A percentile compares a stretch with the other conserved stretches of the same genome.
Evolutionary conservation across 2,797 vertebrate species (phyloP).

Genomic region (Potorous gilbertii): DNA sequence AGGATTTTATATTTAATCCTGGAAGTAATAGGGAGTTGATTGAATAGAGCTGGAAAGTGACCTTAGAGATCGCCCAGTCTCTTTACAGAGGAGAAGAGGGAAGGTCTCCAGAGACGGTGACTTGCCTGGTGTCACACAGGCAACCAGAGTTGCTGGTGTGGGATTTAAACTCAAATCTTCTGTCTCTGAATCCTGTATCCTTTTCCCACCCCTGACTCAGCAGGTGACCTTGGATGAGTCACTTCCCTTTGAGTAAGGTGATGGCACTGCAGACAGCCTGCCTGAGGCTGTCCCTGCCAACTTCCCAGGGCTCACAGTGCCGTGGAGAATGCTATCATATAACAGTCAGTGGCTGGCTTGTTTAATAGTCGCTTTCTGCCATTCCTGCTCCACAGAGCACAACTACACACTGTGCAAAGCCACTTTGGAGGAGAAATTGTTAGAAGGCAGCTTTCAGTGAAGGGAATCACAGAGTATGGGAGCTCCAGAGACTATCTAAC

Average conservation of each 20-base stretch:
- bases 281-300: neutral
- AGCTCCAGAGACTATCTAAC: neutral
- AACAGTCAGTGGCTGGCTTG: no score
- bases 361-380: neutral
- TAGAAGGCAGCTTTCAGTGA: neutral
- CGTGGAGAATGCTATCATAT: accelerated
- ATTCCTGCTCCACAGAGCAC: neutral
- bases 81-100: neutral
- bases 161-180: neutral
- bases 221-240: neutral
- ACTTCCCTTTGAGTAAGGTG: neutral
- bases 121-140: neutral
- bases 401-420: neutral
- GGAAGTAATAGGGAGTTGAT: neutral
- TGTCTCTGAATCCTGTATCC: neutral
- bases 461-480: neutral
- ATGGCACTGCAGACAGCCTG: neutral
- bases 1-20: neutral
- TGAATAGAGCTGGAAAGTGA: neutral
- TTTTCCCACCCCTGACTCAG: neutral
- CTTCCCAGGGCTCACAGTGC: neutral
- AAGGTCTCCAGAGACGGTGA: neutral
- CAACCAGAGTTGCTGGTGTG: neutral
- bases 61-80: neutral
- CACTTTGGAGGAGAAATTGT: neutral